Conservation (phyloP, 1,140 invertebrate species). For the Drosophila subpulchrella region DNA sequence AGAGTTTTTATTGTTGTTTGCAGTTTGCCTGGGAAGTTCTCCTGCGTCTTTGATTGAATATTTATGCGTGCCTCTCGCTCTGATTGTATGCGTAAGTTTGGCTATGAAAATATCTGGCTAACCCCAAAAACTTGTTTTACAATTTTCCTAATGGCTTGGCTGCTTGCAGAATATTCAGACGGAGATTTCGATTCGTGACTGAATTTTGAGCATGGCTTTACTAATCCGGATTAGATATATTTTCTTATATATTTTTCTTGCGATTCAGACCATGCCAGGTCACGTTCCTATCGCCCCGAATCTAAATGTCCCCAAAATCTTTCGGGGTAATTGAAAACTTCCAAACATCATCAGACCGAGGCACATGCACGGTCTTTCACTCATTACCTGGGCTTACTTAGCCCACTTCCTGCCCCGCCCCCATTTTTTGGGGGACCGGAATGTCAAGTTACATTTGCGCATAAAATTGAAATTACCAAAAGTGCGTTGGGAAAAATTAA, state of each 20-base stretch:
- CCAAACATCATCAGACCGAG: conserved; percentile 15
- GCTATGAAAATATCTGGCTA: conserved; percentile 45
- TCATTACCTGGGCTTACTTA: conserved; percentile 40
- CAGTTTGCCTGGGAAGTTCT: conserved; percentile 65
- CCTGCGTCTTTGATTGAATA: conserved; percentile 75
- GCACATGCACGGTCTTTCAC: conserved; percentile 15
- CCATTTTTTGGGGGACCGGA: conserved; percentile 3
- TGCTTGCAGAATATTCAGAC: conserved; percentile 18
- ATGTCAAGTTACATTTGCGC: conserved; percentile 53
- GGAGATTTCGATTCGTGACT: conserved; percentile 16
- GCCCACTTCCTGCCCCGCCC: conserved; percentile 15
- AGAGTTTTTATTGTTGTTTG: conserved; percentile 81
- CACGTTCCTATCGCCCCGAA: conserved; percentile 42
- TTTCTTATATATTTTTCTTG: conserved; percentile 1
- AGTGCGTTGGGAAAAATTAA: conserved; percentile 72
- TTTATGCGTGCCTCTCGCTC: conserved; percentile 54
- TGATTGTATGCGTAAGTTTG: conserved; percentile 39
- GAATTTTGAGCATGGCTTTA: conserved; percentile 9
- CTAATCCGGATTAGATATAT: conserved; percentile 35
- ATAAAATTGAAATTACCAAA: conserved; percentile 65
- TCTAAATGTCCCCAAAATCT: conserved; percentile 42
- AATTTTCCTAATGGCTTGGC: conserved; percentile 50
- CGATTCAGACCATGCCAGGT: conserved; percentile 22
- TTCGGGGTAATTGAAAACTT: conserved; percentile 49
- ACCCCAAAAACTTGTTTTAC: conserved; percentile 53